A percentile compares a stretch with the other conserved stretches of the same genome.
Conservation (phyloP, 2,113 vertebrate species). For the Eubucco bourcierii region DNA sequence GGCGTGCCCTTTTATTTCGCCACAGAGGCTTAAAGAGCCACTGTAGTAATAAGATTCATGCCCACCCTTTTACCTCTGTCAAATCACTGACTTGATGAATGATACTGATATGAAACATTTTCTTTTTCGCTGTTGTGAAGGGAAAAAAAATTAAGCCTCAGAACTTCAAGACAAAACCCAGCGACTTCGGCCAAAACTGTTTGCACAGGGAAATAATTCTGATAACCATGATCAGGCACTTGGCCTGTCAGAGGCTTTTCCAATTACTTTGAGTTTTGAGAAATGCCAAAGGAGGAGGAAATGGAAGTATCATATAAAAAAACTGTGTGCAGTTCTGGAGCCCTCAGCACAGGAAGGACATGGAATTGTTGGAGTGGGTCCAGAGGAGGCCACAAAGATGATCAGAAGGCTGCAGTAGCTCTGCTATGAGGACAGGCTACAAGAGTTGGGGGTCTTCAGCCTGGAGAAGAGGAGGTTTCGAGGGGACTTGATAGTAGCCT, state of each 20-base stretch:
- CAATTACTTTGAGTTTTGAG: neutral
- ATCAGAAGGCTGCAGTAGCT: too few species aligned
- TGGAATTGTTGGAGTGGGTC: too few species aligned
- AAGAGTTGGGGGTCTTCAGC: too few species aligned
- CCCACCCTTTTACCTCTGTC: neutral
- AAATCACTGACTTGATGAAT: constrained; percentile 8
- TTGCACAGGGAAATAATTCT: neutral
- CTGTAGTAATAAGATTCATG: neutral
- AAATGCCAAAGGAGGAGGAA: neutral
- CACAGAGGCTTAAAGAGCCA: neutral
- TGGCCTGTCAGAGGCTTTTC: accelerated
- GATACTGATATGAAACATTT: neutral
- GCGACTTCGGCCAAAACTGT: neutral
- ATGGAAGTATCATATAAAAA: neutral
- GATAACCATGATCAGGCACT: neutral
- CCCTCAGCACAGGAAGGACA: too few species aligned
- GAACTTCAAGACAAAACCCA: neutral
- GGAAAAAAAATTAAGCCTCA: neutral
- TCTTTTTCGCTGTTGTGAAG: neutral
- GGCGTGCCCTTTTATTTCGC: neutral
- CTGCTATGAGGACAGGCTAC: too few species aligned
- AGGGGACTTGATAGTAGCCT: too few species aligned
- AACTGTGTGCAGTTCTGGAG: too few species aligned
- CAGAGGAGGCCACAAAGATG: too few species aligned
- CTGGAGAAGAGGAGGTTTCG: too few species aligned